Evolutionary conservation across 1,140 invertebrate genomes (phyloP).

Genomic region (Aricia agestis): DNA sequence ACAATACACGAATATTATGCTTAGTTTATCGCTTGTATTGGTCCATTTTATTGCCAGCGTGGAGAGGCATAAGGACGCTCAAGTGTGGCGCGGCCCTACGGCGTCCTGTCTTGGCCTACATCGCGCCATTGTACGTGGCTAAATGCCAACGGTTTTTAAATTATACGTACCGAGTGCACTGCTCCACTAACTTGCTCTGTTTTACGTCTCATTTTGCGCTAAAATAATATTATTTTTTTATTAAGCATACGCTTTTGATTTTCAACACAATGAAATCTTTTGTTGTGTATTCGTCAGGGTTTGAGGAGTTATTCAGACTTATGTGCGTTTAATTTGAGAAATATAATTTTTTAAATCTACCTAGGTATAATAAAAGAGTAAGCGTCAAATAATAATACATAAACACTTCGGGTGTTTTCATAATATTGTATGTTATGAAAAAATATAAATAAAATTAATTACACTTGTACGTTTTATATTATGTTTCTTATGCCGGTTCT

Average conservation of each 20-base stretch:
- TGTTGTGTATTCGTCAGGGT: background rate
- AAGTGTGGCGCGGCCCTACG: background rate
- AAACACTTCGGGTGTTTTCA: no score
- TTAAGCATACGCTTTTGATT: background rate
- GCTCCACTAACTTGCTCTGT: slow-evolving; percentile 4
- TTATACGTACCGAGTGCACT: slow-evolving; percentile 10
- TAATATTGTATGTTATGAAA: no score
- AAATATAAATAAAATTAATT: no score
- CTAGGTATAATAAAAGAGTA: background rate
- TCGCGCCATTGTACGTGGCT: background rate
- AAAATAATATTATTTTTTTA: background rate
- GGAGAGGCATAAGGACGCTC: background rate
- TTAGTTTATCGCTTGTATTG: no score
- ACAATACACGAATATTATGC: no score
- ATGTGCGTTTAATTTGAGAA: background rate
- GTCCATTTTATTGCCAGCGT: no score
- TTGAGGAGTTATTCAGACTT: background rate
- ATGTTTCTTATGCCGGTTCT: no score
- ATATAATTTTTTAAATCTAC: background rate
- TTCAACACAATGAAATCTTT: background rate
- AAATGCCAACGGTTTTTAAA: slow-evolving; percentile 4
- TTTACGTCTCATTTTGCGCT: slow-evolving; percentile 1
- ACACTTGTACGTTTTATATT: no score
- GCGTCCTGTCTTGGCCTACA: slow-evolving; percentile 14
- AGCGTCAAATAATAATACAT: no score